Evolutionary conservation across 2,888 invertebrate species (phyloP).

Genomic region (Escarpia spicata): DNA sequence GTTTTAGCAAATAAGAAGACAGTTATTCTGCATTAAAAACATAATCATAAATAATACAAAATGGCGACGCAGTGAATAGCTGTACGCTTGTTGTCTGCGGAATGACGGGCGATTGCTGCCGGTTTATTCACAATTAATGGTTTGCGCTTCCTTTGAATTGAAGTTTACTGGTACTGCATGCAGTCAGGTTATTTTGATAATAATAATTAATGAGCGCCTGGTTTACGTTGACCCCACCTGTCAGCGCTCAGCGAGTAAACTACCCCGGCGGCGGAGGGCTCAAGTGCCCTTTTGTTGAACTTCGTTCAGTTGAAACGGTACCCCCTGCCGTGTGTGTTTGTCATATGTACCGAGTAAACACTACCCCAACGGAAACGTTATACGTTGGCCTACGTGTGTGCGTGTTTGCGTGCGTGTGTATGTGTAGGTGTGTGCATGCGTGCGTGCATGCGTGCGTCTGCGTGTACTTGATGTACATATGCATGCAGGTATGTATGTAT

Average conservation of each 20-base stretch:
- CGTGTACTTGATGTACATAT: neutral
- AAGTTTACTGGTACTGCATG: neutral
- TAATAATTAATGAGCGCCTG: neutral
- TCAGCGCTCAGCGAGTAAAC: neutral
- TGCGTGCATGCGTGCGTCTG: neutral
- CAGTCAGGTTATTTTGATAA: neutral
- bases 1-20: too few species aligned
- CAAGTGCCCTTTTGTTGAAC: constrained; percentile 11
- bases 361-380: neutral
- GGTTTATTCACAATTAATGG: neutral
- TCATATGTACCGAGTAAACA: constrained; percentile 10
- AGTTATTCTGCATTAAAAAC: too few species aligned
- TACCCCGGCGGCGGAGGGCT: neutral
- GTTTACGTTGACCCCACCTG: neutral
- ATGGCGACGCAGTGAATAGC: too few species aligned
- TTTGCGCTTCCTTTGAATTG: constrained; percentile 1
- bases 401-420: neutral
- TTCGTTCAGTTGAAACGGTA: constrained; percentile 7
- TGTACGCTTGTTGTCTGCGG: neutral
- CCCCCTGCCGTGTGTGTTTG: neutral
- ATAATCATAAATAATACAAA: too few species aligned
- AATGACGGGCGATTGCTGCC: neutral
- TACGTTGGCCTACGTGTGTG: neutral
- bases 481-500: neutral
- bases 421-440: neutral